These are phyloP conservation scores for Arrhamphus sclerolepis DNA, from an alignment of 2,797 vertebrate genomes.

Conservation along the genomic window DNA sequence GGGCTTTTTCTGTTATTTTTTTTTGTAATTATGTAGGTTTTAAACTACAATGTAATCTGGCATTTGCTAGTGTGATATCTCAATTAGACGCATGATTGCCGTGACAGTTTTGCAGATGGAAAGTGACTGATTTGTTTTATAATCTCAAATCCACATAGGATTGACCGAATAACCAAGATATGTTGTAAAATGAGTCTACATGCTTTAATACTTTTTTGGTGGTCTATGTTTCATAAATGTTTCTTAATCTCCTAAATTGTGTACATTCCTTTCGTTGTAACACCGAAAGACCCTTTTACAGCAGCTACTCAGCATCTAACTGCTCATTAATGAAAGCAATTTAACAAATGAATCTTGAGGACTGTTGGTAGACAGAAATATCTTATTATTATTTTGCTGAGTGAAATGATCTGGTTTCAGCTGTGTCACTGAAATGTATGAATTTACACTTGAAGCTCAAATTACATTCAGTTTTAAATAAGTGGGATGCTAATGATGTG, in stretches of 20 bases:
- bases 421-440: no score
- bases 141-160: conserved; percentile 11
- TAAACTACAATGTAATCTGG: conserved; percentile 4
- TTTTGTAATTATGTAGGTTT: background rate
- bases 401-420: no score
- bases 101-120: background rate
- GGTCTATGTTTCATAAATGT: conserved; percentile 7
- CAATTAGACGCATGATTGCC: background rate
- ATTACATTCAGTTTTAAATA: no score
- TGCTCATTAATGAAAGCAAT: no score
- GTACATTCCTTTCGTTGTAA: background rate
- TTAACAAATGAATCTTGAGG: no score
- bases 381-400: no score
- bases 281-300: background rate
- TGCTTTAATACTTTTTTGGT: no score
- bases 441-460: no score
- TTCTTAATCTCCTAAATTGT: background rate
- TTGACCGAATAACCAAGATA: background rate
- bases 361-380: no score
- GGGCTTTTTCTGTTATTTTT: background rate
- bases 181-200: conserved; percentile 2
- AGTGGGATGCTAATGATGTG: no score
- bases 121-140: conserved; percentile 30
- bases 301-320: no score
- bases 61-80: background rate